Evolutionary conservation across 2,113 vertebrate genomes (phyloP).

Genomic region (Mellivora capensis): DNA sequence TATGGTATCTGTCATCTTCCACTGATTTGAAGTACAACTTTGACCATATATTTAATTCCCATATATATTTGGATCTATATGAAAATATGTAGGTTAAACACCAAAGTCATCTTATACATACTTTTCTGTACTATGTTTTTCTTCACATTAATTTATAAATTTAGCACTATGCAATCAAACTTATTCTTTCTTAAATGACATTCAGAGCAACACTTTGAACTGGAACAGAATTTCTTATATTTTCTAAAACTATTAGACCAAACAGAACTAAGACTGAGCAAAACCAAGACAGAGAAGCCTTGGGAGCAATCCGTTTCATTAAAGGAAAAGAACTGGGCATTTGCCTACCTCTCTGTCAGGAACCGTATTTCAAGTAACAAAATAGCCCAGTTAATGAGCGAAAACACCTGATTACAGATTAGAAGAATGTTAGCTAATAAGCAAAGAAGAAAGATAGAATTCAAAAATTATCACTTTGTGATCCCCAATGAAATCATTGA

Average conservation of each 20-base stretch:
- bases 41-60: not conserved
- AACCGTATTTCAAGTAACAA: not conserved
- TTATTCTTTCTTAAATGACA: not conserved
- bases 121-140: not conserved
- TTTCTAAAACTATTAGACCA: not conserved
- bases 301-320: not conserved
- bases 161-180: not conserved
- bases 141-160: not conserved
- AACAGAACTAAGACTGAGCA: not conserved
- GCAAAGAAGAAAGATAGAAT: not conserved
- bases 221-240: not conserved
- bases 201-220: not conserved
- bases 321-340: not conserved
- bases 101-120: not conserved
- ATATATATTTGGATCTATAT: not conserved
- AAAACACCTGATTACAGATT: not conserved
- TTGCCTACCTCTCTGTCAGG: not conserved
- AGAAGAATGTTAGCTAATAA: not conserved
- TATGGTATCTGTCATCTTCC: not conserved
- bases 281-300: not conserved
- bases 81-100: not conserved
- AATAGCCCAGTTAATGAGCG: not conserved
- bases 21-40: not conserved
- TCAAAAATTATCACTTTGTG: not conserved
- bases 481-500: not conserved